Evolutionary conservation across 2,797 vertebrate genomes (phyloP).

Genomic region (Streptopelia turtur): DNA sequence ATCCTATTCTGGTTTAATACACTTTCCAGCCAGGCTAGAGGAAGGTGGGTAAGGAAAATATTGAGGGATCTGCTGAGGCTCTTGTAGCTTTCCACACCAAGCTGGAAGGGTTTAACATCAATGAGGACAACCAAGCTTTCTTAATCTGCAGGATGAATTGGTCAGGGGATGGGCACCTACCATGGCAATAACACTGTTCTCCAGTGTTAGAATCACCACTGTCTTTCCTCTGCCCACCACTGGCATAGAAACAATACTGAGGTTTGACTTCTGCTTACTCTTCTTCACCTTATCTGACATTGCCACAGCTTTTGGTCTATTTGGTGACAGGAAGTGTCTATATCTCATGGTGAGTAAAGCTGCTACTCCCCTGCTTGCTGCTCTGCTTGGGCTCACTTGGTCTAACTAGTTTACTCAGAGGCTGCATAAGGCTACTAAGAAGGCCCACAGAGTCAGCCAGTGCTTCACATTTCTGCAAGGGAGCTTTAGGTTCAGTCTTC

Average conservation of each 20-base stretch:
- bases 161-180: not conserved
- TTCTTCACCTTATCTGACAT: not conserved
- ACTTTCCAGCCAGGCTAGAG: not conserved
- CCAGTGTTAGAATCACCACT: too few species aligned
- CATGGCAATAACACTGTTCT: not conserved
- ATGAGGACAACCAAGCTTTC: not conserved
- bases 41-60: not conserved
- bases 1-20: not conserved
- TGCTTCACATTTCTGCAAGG: not conserved
- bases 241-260: not conserved
- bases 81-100: not conserved
- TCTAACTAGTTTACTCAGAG: not conserved
- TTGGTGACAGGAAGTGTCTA: not conserved
- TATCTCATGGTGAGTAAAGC: not conserved
- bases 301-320: not conserved
- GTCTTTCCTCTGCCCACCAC: not conserved
- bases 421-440: not conserved
- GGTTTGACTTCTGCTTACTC: not conserved
- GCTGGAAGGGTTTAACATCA: not conserved
- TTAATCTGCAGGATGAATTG: not conserved
- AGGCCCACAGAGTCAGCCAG: not conserved
- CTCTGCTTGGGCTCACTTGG: not conserved
- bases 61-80: not conserved
- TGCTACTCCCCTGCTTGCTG: not conserved
- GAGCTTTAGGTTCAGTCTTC: not conserved